Percentiles rank a stretch among this genome's conserved stretches.
Conservation (phyloP, 2,113 vertebrate species). For the Pseudorectes ferrugineus region DNA sequence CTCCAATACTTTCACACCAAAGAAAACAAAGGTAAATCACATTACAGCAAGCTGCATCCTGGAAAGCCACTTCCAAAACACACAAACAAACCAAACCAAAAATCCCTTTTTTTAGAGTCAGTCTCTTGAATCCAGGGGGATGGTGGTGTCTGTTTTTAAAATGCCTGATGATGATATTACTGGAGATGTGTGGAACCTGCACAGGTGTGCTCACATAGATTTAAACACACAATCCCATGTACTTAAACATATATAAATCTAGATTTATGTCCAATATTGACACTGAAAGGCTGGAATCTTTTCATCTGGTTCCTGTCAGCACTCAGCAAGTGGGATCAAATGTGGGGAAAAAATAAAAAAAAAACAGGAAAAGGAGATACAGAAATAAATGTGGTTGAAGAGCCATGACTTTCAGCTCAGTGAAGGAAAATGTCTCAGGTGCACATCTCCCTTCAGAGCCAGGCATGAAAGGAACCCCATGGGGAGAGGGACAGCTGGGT, state of each 20-base stretch:
- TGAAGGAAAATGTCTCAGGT: not conserved
- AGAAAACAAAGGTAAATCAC: not conserved
- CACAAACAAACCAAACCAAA: not conserved
- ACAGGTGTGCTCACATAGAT: not conserved
- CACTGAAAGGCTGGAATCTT: not conserved
- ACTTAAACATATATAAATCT: not conserved
- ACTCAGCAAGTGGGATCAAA: not conserved
- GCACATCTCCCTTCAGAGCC: not conserved
- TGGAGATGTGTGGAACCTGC: not conserved
- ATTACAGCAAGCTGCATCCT: not conserved
- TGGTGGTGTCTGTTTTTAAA: not conserved
- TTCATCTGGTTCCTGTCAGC: not conserved
- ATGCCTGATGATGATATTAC: not conserved
- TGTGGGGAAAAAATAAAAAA: no score
- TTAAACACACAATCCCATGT: not conserved
- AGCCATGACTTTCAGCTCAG: not conserved
- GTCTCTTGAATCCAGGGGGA: not conserved
- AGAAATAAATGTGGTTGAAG: not conserved
- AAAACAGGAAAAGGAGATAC: not conserved
- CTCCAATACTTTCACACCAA: not conserved
- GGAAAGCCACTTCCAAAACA: not conserved
- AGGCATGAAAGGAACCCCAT: not conserved
- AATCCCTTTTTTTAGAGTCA: not conserved
- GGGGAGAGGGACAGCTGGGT: constrained; percentile 3
- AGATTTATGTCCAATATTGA: not conserved